Conservation (phyloP, 2,797 vertebrate genomes). For the Podarcis lilfordi region DNA sequence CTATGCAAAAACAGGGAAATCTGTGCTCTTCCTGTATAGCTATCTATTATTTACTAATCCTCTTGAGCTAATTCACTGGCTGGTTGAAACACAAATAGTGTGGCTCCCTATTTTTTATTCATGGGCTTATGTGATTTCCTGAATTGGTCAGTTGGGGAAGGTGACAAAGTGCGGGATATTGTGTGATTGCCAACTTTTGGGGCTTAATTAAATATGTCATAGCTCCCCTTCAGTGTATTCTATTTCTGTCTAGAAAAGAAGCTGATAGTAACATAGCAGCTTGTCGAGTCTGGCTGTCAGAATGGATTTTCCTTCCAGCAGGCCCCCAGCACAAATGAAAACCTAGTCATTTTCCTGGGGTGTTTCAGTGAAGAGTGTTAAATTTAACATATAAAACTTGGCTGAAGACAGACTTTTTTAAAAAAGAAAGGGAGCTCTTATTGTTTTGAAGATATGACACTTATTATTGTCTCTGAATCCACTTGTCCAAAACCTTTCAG, state of each 20-base stretch:
- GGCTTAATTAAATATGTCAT: slow-evolving; percentile 13
- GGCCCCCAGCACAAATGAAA: slow-evolving; percentile 15
- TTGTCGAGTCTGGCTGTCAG: slow-evolving; percentile 45
- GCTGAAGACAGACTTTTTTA: slow-evolving; percentile 1
- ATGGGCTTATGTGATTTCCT: slow-evolving; percentile 36
- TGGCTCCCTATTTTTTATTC: slow-evolving; percentile 26
- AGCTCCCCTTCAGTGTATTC: slow-evolving; percentile 35
- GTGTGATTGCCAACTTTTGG: slow-evolving; percentile 10
- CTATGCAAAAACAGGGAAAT: slow-evolving; percentile 26
- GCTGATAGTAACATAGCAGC: slow-evolving; percentile 27
- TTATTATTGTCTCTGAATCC: slow-evolving; percentile 1
- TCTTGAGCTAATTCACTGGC: neutral
- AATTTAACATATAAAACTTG: slow-evolving; percentile 43
- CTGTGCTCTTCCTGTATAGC: slow-evolving; percentile 38
- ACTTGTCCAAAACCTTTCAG: neutral
- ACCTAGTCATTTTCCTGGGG: slow-evolving; percentile 29
- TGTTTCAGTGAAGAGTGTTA: slow-evolving; percentile 30
- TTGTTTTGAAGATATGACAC: slow-evolving; percentile 2
- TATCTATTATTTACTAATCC: slow-evolving; percentile 51
- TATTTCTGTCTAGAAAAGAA: slow-evolving; percentile 40
- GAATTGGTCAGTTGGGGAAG: slow-evolving; percentile 25
- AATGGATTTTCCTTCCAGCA: slow-evolving; percentile 38
- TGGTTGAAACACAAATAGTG: slow-evolving; percentile 27
- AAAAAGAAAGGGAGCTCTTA: neutral
- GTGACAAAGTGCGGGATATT: slow-evolving; percentile 33